Evolutionary conservation across 2,797 vertebrate species (phyloP), one percentile per base, ranked within the genome.

Genomic region (Tokudaia tokunoshimensis): DNA sequence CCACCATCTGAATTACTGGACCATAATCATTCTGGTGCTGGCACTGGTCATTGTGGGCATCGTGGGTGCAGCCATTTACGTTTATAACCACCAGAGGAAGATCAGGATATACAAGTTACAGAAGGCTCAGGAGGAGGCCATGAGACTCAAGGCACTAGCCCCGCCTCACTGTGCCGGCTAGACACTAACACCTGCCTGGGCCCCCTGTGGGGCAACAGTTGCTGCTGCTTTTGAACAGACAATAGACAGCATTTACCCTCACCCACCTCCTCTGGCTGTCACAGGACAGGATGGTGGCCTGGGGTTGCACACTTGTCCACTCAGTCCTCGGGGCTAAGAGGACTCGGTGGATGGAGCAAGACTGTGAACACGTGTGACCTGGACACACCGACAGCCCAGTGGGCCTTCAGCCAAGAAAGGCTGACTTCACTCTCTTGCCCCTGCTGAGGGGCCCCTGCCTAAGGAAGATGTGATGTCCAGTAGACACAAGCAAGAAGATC

Each of bases 81-180:
- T 91, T 3, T 97, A 97, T 29, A 97, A 98, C 91, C 87, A 82
- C 6, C 97, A 96, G 96, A 74, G 95, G 34, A 97, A 97, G 83
- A 98, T 98, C 84, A 94, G 41, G 72, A 94, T 84, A 26, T 98
- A 98, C 22, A 92, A 85, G 57, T 67, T 98, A 2, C 95, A 96
- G 44, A 94, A 96, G 84, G 96, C 97, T 1, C 96, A 84, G 34
- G 92, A 97, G 24, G 84, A 31, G 0, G 37, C 89, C 89, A 44
- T 97, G 80, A 96, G 89, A 47, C 76, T 92, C 29, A 94, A 93
- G 3, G 37, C 11, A 0, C 67, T 92, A 9, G 78, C 82, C 76
- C 50, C 88, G 0, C 94, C 93, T 0, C 83, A 86, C 37, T 96
- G 97, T 94, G 57, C 41, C 29, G 3, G 20, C 90, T 4, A 50